Evolutionary conservation across 2,797 vertebrate species (phyloP).

Genomic region (Urocyon cinereoargenteus): DNA sequence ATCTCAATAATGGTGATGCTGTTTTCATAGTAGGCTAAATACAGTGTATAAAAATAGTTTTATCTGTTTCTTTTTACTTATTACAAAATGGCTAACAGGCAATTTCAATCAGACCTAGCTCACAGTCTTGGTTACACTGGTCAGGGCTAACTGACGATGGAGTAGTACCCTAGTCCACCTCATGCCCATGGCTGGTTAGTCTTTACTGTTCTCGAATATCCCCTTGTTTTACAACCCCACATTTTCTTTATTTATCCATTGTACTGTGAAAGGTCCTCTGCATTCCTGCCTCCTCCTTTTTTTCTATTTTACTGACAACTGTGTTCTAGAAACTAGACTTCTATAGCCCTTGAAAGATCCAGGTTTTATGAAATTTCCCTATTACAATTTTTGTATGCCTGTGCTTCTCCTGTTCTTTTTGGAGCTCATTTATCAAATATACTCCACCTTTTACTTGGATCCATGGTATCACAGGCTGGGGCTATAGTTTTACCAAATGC

Average conservation of each 20-base stretch:
- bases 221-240: too few species aligned
- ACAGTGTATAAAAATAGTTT: neutral
- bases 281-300: neutral
- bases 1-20: neutral
- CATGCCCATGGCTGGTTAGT: accelerated
- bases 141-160: neutral
- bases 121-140: neutral
- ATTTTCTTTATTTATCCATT: neutral
- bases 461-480: too few species aligned
- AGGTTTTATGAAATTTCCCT: neutral
- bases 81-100: neutral
- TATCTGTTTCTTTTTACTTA: neutral
- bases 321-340: neutral
- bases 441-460: too few species aligned
- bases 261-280: neutral
- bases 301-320: neutral
- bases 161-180: accelerated
- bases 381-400: neutral
- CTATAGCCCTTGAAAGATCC: neutral
- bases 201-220: neutral
- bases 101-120: neutral
- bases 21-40: neutral
- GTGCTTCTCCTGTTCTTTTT: neutral
- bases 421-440: neutral
- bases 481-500: accelerated